Percentiles rank a stretch among this genome's conserved stretches.
Conservation (phyloP, 64 coral and sea anemone genomes). For the Acropora tenuis region DNA sequence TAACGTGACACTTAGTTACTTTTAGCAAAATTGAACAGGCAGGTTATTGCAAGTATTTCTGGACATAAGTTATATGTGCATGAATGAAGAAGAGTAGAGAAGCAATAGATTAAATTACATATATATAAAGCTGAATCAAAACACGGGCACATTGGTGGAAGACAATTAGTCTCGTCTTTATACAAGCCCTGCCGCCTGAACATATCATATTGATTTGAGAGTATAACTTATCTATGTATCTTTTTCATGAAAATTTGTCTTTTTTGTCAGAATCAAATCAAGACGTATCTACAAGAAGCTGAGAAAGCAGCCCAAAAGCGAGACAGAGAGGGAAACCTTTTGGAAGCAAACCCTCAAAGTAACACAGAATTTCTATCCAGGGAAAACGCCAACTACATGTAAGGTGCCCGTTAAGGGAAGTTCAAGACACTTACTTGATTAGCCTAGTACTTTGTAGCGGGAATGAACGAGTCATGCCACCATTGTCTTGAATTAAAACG, state of each 20-base stretch:
- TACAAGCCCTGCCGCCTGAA: too few species aligned
- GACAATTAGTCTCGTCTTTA: too few species aligned
- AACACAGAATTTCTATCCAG: background rate
- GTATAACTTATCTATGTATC: background rate
- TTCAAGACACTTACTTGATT: background rate
- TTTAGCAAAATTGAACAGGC: too few species aligned
- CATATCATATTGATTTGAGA: too few species aligned
- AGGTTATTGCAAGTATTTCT: too few species aligned
- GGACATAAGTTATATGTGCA: too few species aligned
- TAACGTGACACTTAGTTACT: too few species aligned
- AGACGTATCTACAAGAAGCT: constrained; percentile 23
- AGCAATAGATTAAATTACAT: too few species aligned
- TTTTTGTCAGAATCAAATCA: constrained; percentile 19
- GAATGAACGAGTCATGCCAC: background rate
- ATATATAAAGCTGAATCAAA: too few species aligned
- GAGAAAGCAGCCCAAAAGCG: constrained; percentile 5
- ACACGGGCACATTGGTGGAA: too few species aligned
- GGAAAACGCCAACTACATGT: background rate
- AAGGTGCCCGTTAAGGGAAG: background rate
- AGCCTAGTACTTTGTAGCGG: background rate
- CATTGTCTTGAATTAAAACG: too few species aligned
- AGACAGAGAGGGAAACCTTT: constrained; percentile 23
- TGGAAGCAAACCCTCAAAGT: background rate
- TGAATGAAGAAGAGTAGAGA: too few species aligned
- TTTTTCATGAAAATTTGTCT: background rate